Base-by-base conservation (phyloP, 1,140 invertebrate genomes). In the Drosophila repleta region DNA sequence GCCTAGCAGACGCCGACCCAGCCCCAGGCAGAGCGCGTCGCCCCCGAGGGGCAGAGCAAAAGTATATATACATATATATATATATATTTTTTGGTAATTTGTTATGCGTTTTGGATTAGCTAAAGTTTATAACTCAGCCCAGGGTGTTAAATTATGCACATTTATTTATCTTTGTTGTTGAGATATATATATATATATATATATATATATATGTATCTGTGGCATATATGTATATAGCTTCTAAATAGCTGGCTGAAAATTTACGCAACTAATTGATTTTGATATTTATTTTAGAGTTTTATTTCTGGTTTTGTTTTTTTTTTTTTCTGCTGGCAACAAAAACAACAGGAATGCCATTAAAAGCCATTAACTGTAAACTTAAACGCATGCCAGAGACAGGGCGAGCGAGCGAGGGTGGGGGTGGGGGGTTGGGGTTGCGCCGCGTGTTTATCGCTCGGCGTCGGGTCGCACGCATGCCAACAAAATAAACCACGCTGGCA, bases 311-410 rank as follows among this genome's bases (percentile, higher is more conserved):
- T 35, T 35, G 8, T 35, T 29, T 29, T 29, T 29, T 29, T 4
- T 24, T 35, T 24, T n/a, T n/a, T n/a, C n/a, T 24, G 21, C 21
- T 3, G 10, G 45, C 32, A 56, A 51, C 41, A 66, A 51, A 60
- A 57, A 61, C 66, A 65, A 70, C 52, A 57, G 73, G 68, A 75
- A 75, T 72, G 82, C 82, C 82, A 87, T 87, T 87, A 87, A 87
- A 87, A 87, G 82, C 82, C 83, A 87, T 87, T 87, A 87, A 87
- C 82, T 87, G 79, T 82, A 87, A 88, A 87, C 82, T 87, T 87
- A 87, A 87, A 88, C 82, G 82, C 82, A 87, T 88, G 83, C 82
- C 83, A 78, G 64, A 85, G 82, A 85, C 70, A 87, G 78, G 26
- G 43, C 24, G 4, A 29, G 24, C 18, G 21, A n/a, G n/a, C n/a